Evolutionary conservation across 92 coral and sea anemone genomes (phyloP).

Genomic region (Galaxea fascicularis): DNA sequence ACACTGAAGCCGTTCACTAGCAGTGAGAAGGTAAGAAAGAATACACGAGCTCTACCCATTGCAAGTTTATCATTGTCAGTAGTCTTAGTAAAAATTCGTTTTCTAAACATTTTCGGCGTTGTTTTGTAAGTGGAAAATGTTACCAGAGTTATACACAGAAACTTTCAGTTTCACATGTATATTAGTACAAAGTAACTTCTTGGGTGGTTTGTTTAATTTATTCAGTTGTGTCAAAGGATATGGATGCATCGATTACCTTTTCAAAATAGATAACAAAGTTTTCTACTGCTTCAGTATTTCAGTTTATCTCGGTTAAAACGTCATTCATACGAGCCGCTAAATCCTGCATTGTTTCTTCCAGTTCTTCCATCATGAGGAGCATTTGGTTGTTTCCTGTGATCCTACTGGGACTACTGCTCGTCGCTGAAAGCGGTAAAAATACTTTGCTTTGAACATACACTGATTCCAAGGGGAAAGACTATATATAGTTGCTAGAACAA

Average conservation of each 20-base stretch:
- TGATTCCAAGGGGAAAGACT: too few relatives aligned
- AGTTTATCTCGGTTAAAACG: not conserved
- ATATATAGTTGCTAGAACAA: not conserved
- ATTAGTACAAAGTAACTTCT: not conserved
- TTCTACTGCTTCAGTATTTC: slow-evolving; percentile 11
- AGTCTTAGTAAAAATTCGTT: too few relatives aligned
- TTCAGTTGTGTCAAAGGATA: slow-evolving; percentile 8
- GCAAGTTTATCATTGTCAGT: too few relatives aligned
- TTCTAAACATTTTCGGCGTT: too few relatives aligned
- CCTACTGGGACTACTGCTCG: too few relatives aligned
- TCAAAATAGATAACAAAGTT: slow-evolving; percentile 2
- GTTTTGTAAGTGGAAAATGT: too few relatives aligned
- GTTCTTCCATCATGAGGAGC: too few relatives aligned
- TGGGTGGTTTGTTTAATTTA: slow-evolving; percentile 1
- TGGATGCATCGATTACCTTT: slow-evolving; percentile 1
- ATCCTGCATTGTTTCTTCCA: slow-evolving; percentile 4
- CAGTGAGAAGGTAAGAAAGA: slow-evolving; percentile 13
- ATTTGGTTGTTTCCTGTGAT: too few relatives aligned
- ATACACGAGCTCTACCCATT: too few relatives aligned
- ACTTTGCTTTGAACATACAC: too few relatives aligned
- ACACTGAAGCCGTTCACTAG: slow-evolving; percentile 13
- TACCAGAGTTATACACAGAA: not conserved
- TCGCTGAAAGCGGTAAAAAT: too few relatives aligned
- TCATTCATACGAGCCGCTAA: slow-evolving; percentile 5
- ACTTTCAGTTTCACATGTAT: not conserved